These are phyloP conservation scores for Luperina testacea DNA, from an alignment of 2,888 invertebrate species.

Conservation along the genomic window DNA sequence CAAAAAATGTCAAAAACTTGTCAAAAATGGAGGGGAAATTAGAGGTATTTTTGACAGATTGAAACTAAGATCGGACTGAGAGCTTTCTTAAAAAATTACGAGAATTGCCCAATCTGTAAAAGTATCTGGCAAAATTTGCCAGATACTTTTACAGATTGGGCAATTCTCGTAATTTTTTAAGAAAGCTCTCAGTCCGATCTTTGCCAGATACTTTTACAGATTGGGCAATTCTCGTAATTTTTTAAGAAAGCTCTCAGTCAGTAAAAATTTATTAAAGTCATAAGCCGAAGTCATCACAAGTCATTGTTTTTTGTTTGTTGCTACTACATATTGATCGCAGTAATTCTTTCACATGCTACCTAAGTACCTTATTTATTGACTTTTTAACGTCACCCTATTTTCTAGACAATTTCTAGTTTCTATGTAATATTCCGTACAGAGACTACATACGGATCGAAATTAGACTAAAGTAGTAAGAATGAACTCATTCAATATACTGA, in stretches of 20 bases:
- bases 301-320: background rate
- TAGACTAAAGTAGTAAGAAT: background rate
- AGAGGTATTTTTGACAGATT: background rate
- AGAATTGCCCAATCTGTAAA: background rate
- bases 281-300: background rate
- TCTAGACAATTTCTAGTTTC: background rate
- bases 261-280: background rate
- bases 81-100: background rate
- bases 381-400: background rate
- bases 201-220: background rate
- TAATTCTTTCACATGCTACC: background rate
- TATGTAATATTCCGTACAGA: background rate
- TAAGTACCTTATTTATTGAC: no score
- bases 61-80: background rate
- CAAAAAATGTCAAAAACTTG: background rate
- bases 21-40: background rate
- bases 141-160: background rate
- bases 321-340: background rate
- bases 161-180: background rate
- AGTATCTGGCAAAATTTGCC: conserved; percentile 1
- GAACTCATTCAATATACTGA: no score
- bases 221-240: background rate
- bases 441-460: background rate
- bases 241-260: background rate
- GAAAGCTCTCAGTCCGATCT: background rate